These are phyloP conservation scores for Gila robusta DNA, from an alignment of 2,797 vertebrate genomes.

Conservation along the genomic window DNA sequence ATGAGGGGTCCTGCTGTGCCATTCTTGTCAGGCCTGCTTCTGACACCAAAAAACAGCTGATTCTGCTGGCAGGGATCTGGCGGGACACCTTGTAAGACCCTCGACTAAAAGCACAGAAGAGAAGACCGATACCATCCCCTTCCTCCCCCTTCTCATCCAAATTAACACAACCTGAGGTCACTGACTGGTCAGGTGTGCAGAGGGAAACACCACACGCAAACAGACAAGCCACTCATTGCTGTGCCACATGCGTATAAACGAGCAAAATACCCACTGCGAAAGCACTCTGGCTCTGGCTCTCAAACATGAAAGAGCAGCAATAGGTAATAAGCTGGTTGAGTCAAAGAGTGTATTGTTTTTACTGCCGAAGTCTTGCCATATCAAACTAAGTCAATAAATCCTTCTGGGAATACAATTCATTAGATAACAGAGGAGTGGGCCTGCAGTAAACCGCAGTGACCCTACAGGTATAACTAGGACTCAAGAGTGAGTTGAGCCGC, in stretches of 20 bases:
- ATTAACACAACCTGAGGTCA: conserved; percentile 85
- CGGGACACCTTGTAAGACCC: conserved; percentile 92
- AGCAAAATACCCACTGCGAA: conserved; percentile 70
- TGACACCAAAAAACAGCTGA: conserved; percentile 97
- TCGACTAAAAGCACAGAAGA: conserved; percentile 72
- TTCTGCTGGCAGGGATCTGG: conserved; percentile 89
- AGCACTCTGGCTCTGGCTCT: conserved; percentile 62
- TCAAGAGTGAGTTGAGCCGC: conserved; percentile 55
- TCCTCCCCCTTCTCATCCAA: conserved; percentile 34
- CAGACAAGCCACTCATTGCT: conserved; percentile 67
- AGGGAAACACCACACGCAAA: conserved; percentile 71
- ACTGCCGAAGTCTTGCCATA: conserved; percentile 58
- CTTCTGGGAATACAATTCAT: conserved; percentile 32
- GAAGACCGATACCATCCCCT: conserved; percentile 64
- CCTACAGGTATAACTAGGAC: conserved; percentile 36
- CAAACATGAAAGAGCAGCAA: conserved; percentile 75
- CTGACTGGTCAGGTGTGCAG: conserved; percentile 86
- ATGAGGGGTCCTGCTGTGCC: conserved; percentile 85
- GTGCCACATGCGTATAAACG: conserved; percentile 73
- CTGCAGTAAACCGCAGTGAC: conserved; percentile 30
- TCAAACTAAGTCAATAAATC: conserved; percentile 41
- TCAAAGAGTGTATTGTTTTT: conserved; percentile 70
- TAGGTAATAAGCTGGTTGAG: conserved; percentile 70
- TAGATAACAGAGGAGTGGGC: conserved; percentile 31
- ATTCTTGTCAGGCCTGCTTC: conserved; percentile 86